These are phyloP conservation scores for Mycetomoellerius zeteki DNA, from an alignment of 1,140 invertebrate genomes.

Conservation along the genomic window DNA sequence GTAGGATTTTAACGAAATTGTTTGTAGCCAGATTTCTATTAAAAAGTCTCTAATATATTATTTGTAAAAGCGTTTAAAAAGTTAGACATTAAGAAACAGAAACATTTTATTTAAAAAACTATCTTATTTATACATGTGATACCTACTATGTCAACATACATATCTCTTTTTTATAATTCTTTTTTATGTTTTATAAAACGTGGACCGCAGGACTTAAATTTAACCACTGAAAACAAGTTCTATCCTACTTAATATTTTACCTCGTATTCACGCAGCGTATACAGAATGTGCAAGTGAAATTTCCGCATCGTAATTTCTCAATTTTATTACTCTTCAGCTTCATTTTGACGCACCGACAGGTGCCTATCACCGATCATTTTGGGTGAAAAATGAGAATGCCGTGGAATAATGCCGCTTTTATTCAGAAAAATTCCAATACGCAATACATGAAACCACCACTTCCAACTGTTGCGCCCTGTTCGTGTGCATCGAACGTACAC, in stretches of 20 bases:
- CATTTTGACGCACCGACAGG: background rate
- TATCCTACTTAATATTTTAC: background rate
- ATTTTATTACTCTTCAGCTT: slow-evolving; percentile 5
- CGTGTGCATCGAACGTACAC: slow-evolving; percentile 13
- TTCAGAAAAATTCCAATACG: slow-evolving; percentile 30
- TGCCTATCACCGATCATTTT: slow-evolving; percentile 16
- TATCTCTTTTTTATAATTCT: background rate
- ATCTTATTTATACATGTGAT: background rate
- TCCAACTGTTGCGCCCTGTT: slow-evolving; percentile 30
- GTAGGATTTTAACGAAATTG: no score
- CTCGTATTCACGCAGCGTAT: background rate
- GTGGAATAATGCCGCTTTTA: background rate
- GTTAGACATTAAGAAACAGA: no score
- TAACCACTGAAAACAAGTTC: background rate
- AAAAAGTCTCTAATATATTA: background rate
- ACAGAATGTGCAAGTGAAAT: background rate
- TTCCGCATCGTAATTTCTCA: background rate
- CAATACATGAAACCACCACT: background rate
- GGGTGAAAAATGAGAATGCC: slow-evolving; percentile 30
- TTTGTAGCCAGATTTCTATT: no score
- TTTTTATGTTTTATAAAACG: background rate
- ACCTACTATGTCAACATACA: no score
- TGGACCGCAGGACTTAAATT: background rate
- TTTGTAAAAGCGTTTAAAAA: background rate
- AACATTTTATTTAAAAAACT: background rate